Percentiles rank a stretch among this genome's conserved stretches.
Conservation (phyloP, 1,140 invertebrate species). For the Orius laevigatus region DNA sequence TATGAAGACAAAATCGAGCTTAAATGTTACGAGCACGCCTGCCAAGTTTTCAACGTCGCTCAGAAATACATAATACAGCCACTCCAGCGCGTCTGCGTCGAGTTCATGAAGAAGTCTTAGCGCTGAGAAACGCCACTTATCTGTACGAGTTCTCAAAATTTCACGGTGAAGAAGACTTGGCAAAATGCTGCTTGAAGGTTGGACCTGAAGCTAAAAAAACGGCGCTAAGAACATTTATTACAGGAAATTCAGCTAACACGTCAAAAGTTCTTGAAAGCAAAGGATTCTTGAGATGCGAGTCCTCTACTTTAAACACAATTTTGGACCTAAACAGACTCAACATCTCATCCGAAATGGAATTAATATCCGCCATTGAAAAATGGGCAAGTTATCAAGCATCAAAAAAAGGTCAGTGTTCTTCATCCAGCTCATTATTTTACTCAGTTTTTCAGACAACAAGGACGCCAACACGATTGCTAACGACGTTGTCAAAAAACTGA, state of each 20-base stretch:
- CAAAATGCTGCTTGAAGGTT: constrained; percentile 62
- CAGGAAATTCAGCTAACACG: constrained; percentile 33
- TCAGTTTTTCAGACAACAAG: constrained; percentile 5
- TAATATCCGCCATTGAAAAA: constrained; percentile 51
- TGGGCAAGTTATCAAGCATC: constrained; percentile 37
- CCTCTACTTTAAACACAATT: constrained; percentile 53
- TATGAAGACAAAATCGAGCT: constrained; percentile 65
- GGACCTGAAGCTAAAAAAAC: constrained; percentile 5
- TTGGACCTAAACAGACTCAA: constrained; percentile 53
- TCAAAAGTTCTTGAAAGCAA: constrained; percentile 51
- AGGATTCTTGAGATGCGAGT: constrained; percentile 59
- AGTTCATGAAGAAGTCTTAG: constrained; percentile 59
- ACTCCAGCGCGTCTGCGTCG: constrained; percentile 61
- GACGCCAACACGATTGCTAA: background rate
- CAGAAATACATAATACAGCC: constrained; percentile 76
- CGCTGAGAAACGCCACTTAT: constrained; percentile 59
- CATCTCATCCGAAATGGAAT: constrained; percentile 52
- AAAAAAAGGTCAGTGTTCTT: constrained; percentile 18
- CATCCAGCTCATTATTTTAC: background rate
- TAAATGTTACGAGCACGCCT: constrained; percentile 62
- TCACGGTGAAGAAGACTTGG: constrained; percentile 60
- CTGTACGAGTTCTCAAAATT: constrained; percentile 72
- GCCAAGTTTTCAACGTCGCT: constrained; percentile 69
- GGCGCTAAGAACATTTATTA: background rate
- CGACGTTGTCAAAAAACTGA: constrained; percentile 40